Evolutionary conservation across 2,888 invertebrate species (phyloP), one percentile per base, ranked within the genome.

Genomic region (Hydrotaea cyrtoneurina): DNA sequence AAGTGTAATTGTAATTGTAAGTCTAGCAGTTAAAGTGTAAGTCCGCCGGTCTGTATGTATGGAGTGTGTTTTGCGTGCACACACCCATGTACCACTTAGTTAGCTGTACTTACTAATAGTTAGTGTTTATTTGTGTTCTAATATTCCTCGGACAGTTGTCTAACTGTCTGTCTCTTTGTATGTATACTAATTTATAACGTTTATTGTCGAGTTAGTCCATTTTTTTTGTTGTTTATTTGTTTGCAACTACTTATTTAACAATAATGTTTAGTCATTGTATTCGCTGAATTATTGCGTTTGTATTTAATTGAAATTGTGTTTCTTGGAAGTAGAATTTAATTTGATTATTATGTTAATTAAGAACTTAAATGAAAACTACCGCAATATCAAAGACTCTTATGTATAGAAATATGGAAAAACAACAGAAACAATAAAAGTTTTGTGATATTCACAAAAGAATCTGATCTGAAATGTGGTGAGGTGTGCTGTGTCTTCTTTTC

Each of bases 401-500:
- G 53, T 73, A 62, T 15, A 21, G 10, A 62, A 62, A 31, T 15
- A 3, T 11, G 7, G 31, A 31, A 10, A 57, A 8, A 4, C 59
- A 8, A 69, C 1, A 23, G 21, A 46, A 69, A n/a, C 80, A 86
- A 86, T 86, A 86, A 86, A 85, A 77, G 80, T 80, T 86, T 86
- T 86, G 86, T 86, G 85, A 86, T 85, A 86, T 86, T 86, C 86
- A 86, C 86, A 86, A 86, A 85, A 71, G 64, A 80, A 82, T 78
- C 39, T 73, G 72, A 21, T n/a, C n/a, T 17, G 71, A 77, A 57
- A 55, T 13, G 46, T 19, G 15, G 59, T 46, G 55, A n/a, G n/a
- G 23, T 19, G 50, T 66, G 66, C n/a, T 66, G 39, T 36, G 31
- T 55, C 8, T 5, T 5, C 11, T 1, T 10, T 50, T 50, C 23